These are phyloP conservation scores for Dendropsophus ebraccatus DNA, from an alignment of 2,113 vertebrate genomes.

Conservation along the genomic window DNA sequence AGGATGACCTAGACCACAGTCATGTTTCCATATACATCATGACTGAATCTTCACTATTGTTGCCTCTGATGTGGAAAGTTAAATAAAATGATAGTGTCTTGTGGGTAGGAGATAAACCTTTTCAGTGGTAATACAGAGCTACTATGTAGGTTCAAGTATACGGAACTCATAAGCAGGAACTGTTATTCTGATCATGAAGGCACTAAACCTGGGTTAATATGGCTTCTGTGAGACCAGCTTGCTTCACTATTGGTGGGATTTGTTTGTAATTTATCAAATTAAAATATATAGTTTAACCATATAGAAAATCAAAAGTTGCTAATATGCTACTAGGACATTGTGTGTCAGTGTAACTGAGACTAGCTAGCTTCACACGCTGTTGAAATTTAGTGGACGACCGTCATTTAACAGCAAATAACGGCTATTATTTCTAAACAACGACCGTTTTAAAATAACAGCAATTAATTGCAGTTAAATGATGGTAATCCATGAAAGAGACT, in stretches of 20 bases:
- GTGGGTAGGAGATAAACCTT: not conserved
- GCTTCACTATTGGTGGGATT: not conserved
- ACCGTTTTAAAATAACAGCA: no score
- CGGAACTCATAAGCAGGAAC: not conserved
- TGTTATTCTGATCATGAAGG: not conserved
- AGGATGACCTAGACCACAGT: slow-evolving; percentile 25
- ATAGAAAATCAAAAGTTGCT: no score
- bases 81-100: not conserved
- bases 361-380: no score
- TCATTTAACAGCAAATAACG: no score
- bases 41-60: not conserved
- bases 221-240: not conserved
- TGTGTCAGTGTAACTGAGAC: no score
- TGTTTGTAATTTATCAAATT: not conserved
- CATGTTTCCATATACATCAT: slow-evolving; percentile 42
- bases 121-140: not conserved
- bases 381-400: no score
- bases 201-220: not conserved
- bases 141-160: not conserved
- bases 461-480: no score
- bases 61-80: not conserved
- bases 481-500: no score
- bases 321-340: no score
- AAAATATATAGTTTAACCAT: no score
- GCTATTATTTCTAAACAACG: no score